Percentiles rank a stretch among this genome's conserved stretches.
Conservation (phyloP, 2,113 vertebrate species). For the Sturnira hondurensis region DNA sequence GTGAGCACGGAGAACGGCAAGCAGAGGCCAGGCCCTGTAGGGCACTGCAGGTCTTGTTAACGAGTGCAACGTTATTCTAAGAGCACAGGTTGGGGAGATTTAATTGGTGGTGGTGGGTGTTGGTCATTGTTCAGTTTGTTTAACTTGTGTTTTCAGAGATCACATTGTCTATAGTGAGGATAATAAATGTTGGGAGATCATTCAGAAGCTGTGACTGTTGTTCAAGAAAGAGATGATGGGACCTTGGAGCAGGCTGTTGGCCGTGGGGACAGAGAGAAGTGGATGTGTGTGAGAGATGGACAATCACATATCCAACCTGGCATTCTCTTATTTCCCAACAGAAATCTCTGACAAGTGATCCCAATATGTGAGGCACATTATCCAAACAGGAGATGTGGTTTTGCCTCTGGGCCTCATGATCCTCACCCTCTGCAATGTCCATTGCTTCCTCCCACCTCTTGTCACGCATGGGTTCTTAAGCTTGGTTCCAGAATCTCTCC, state of each 20-base stretch:
- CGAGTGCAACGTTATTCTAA: background rate
- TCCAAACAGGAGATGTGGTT: background rate
- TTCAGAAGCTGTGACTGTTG: background rate
- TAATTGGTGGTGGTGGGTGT: background rate
- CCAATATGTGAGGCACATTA: fast-evolving
- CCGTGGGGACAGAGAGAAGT: background rate
- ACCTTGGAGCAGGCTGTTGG: background rate
- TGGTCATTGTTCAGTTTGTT: background rate
- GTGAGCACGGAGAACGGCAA: background rate
- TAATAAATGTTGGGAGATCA: background rate
- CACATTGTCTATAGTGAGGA: background rate
- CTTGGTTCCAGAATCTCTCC: background rate
- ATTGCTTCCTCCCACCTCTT: background rate
- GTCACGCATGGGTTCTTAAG: background rate
- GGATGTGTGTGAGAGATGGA: background rate
- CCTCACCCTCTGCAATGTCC: background rate
- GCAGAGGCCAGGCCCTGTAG: background rate
- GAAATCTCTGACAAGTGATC: background rate
- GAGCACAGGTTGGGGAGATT: background rate
- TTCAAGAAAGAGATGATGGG: background rate
- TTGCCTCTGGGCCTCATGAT: background rate
- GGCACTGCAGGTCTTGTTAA: background rate
- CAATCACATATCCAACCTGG: too few species aligned
- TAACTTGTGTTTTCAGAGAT: background rate
- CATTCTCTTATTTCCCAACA: background rate